phyloP scores from a whole-genome alignment of 1,140 invertebrate species.

The Drosophila repleta region DNA sequence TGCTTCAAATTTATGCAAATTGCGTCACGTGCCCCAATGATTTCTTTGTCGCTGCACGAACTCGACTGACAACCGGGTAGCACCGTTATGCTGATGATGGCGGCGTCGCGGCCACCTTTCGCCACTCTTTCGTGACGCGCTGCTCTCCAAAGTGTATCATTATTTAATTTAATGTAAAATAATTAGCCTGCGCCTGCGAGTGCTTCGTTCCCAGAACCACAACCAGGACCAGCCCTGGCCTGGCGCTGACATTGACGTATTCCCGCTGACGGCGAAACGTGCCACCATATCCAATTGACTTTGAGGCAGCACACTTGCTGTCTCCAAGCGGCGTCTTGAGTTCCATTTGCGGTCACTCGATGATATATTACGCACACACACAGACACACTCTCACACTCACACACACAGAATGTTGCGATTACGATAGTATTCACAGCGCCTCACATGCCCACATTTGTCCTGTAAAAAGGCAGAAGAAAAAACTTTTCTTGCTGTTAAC shows the following conservation, averaged over 20 bases:
- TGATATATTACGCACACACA: conserved; percentile 70
- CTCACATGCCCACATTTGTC: conserved; percentile 36
- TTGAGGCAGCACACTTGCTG: conserved; percentile 17
- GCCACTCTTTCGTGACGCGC: conserved; percentile 48
- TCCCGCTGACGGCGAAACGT: conserved; percentile 32
- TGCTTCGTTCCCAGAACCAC: conserved; percentile 1
- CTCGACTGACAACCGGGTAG: conserved; percentile 17
- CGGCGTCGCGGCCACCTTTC: background rate
- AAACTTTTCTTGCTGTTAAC: conserved; percentile 71
- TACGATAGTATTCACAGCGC: conserved; percentile 56
- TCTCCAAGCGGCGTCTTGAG: conserved; percentile 23
- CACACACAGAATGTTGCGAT: conserved; percentile 49
- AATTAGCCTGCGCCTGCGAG: conserved; percentile 73
- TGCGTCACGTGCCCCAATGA: conserved; percentile 83
- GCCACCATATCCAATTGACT: conserved; percentile 30
- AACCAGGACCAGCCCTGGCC: background rate
- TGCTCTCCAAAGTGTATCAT: conserved; percentile 75
- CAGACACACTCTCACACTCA: conserved; percentile 29
- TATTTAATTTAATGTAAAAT: conserved; percentile 84
- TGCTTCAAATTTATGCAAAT: conserved; percentile 81
- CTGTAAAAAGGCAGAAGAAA: conserved; percentile 1
- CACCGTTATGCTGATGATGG: conserved; percentile 28
- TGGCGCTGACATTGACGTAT: conserved; percentile 71
- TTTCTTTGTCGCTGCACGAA: conserved; percentile 71
- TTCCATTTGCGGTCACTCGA: conserved; percentile 74